These are phyloP conservation scores for Vandiemenella viatica DNA, from an alignment of 2,888 invertebrate species.

Conservation along the genomic window DNA sequence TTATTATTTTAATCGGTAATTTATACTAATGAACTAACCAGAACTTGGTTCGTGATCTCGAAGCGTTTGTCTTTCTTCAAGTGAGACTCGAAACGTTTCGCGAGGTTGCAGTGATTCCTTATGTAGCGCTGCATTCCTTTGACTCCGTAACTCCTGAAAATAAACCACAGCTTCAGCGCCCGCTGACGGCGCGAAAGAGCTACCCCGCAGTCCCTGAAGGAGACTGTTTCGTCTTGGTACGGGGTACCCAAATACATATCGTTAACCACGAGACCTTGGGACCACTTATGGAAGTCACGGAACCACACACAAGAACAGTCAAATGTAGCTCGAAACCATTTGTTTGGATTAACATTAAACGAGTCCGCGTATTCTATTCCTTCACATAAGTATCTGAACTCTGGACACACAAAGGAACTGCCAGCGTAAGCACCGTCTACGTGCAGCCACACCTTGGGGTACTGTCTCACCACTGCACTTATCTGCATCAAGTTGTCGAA, in stretches of 20 bases:
- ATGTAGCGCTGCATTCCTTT: constrained; percentile 70
- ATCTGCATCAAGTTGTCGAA: constrained; percentile 69
- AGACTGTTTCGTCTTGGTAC: neutral
- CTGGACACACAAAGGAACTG: constrained; percentile 16
- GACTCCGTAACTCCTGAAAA: constrained; percentile 63
- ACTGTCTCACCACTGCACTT: constrained; percentile 50
- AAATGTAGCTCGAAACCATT: constrained; percentile 71
- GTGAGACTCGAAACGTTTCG: constrained; percentile 54
- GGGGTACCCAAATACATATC: neutral
- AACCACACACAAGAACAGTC: constrained; percentile 75
- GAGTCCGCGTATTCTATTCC: constrained; percentile 65
- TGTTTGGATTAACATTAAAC: constrained; percentile 78
- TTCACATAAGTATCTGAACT: constrained; percentile 37
- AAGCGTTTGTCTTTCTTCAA: constrained; percentile 53
- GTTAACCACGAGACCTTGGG: neutral
- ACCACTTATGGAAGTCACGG: neutral
- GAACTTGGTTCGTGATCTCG: constrained; percentile 59
- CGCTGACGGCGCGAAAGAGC: constrained; percentile 71
- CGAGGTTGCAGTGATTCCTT: constrained; percentile 60
- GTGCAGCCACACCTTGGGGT: constrained; percentile 69
- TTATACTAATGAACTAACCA: no score
- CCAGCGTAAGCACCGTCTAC: constrained; percentile 91
- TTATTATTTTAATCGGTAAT: no score
- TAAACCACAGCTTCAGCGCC: constrained; percentile 79
- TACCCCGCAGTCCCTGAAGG: constrained; percentile 64